Percentiles rank a stretch among this genome's conserved stretches.
phyloP scores from a whole-genome alignment of 2,797 vertebrate genomes.

The Gadopsis bispinosus region DNA sequence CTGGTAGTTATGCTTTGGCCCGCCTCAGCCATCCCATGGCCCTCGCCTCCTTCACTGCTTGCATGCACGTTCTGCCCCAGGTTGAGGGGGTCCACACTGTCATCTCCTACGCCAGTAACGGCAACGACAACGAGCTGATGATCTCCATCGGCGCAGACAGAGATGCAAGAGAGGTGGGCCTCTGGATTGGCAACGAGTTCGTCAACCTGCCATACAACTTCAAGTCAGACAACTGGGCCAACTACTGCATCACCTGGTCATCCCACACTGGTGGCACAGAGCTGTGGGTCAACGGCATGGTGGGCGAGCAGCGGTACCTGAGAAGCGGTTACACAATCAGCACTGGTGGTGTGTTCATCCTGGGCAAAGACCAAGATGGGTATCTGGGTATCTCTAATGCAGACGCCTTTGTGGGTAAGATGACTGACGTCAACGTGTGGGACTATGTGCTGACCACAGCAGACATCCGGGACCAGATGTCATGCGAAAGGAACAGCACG shows the following conservation, averaged over 20 bases:
- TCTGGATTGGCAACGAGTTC: conserved; percentile 86
- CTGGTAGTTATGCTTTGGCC: conserved; percentile 81
- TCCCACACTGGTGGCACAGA: conserved; percentile 76
- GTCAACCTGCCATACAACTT: conserved; percentile 83
- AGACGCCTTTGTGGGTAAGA: conserved; percentile 82
- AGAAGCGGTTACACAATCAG: conserved; percentile 74
- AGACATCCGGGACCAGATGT: conserved; percentile 80
- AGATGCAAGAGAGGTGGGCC: conserved; percentile 72
- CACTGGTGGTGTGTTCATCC: conserved; percentile 78
- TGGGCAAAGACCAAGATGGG: conserved; percentile 86
- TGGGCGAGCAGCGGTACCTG: conserved; percentile 77
- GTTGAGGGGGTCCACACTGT: conserved; percentile 75
- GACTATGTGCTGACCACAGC: conserved; percentile 79
- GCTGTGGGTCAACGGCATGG: conserved; percentile 87
- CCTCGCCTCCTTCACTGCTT: conserved; percentile 85
- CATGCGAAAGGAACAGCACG: conserved; percentile 75
- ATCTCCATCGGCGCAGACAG: conserved; percentile 76
- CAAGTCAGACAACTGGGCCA: conserved; percentile 80
- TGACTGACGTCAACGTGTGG: conserved; percentile 88
- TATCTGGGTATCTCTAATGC: conserved; percentile 85
- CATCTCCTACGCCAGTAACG: conserved; percentile 85
- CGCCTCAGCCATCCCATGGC: conserved; percentile 70
- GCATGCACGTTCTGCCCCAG: conserved; percentile 83
- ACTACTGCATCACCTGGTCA: conserved; percentile 88
- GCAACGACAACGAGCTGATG: conserved; percentile 84